phyloP scores from a whole-genome alignment of 2,113 vertebrate genomes.

The Sebastes fasciatus region DNA sequence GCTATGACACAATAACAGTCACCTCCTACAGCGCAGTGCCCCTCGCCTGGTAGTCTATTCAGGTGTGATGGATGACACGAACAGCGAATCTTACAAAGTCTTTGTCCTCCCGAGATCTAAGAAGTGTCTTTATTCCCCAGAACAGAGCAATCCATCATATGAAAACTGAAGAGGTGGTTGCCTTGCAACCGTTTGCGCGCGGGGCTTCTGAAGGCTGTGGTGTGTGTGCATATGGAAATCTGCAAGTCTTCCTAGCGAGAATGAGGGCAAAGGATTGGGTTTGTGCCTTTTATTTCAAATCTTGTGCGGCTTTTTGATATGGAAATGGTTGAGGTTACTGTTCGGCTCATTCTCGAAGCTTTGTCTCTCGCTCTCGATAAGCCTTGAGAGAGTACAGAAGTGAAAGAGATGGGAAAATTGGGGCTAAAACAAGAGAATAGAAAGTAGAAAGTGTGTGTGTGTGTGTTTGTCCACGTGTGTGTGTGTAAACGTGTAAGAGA shows the following conservation, averaged over 20 bases:
- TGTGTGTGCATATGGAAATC: conserved; percentile 53
- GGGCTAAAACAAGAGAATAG: conserved; percentile 62
- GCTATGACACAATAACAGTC: conserved; percentile 36
- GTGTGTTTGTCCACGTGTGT: background rate
- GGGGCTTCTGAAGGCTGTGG: conserved; percentile 46
- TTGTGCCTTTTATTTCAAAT: conserved; percentile 60
- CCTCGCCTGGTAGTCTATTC: conserved; percentile 35
- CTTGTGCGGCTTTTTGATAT: conserved; percentile 63
- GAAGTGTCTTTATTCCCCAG: conserved; percentile 55
- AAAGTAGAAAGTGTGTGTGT: conserved; percentile 30
- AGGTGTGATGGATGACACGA: conserved; percentile 58
- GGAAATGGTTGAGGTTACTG: conserved; percentile 64
- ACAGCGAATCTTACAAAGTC: conserved; percentile 29
- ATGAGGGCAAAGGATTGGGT: conserved; percentile 66
- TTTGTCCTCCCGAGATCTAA: conserved; percentile 55
- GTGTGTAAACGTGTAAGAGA: background rate
- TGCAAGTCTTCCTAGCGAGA: conserved; percentile 42
- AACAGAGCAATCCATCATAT: conserved; percentile 55
- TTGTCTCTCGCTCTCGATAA: conserved; percentile 63
- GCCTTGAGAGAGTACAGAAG: conserved; percentile 52
- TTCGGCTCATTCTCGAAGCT: conserved; percentile 60
- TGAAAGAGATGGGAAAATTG: conserved; percentile 46
- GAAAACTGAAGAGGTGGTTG: conserved; percentile 57
- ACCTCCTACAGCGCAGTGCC: conserved; percentile 27
- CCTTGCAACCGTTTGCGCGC: conserved; percentile 51